Percentiles rank a stretch among this genome's conserved stretches.
Evolutionary conservation across 1,140 invertebrate genomes (phyloP).

Genomic region (Dreissena polymorpha): DNA sequence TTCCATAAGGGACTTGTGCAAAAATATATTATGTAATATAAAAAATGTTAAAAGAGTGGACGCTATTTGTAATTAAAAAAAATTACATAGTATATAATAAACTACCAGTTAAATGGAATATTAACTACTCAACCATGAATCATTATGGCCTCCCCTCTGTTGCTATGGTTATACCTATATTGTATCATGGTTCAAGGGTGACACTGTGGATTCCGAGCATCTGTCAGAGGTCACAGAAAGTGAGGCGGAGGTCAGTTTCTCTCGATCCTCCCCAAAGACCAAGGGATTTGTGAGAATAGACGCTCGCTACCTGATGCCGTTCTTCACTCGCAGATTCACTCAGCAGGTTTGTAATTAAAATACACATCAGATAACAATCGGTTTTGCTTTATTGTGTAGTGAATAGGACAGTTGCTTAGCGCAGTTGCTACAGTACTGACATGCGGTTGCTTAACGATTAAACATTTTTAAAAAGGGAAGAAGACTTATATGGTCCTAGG

Average conservation of each 20-base stretch:
- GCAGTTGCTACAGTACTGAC: neutral
- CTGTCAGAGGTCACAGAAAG: conserved; percentile 97
- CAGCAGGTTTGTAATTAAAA: conserved; percentile 83
- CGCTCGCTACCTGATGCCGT: conserved; percentile 96
- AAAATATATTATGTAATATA: too few species aligned
- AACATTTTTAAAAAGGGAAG: neutral
- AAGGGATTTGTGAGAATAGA: conserved; percentile 93
- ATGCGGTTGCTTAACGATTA: neutral
- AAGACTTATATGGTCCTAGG: too few species aligned
- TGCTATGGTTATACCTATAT: too few species aligned
- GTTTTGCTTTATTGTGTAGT: neutral
- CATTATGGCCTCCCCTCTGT: too few species aligned
- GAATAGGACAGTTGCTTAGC: neutral
- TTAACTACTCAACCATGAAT: too few species aligned
- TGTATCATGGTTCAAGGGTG: conserved; percentile 83
- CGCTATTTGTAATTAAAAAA: too few species aligned
- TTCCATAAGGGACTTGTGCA: too few species aligned
- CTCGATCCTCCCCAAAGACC: conserved; percentile 80
- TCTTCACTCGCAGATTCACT: conserved; percentile 96
- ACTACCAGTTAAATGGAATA: too few species aligned
- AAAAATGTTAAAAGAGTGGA: too few species aligned
- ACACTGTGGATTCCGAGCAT: conserved; percentile 97
- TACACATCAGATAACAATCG: neutral
- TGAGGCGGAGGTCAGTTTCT: conserved; percentile 90
- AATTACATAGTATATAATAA: too few species aligned